Conservation (phyloP, 2,797 vertebrate species). For the Mormyrops boulengeri region DNA sequence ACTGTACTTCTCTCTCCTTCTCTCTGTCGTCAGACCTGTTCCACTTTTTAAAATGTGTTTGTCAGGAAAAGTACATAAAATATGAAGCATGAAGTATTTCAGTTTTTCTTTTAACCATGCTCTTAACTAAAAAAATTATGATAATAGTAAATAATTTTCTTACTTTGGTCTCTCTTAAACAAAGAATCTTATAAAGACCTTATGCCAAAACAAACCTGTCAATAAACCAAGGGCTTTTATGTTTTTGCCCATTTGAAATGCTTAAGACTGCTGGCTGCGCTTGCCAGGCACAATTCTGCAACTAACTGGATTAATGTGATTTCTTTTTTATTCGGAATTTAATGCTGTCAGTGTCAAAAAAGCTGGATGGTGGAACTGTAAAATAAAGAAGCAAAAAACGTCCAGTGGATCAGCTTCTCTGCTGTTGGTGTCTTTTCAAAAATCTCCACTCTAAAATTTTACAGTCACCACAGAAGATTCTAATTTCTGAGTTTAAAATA, state of each 20-base stretch:
- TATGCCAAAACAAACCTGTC: not conserved
- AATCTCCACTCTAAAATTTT: not conserved
- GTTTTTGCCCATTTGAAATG: not conserved
- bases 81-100: not conserved
- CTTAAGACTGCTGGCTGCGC: not conserved
- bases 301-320: not conserved
- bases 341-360: not conserved
- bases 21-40: not conserved
- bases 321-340: not conserved
- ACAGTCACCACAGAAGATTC: not conserved
- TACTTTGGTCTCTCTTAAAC: conserved; percentile 1
- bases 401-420: not conserved
- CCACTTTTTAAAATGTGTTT: not conserved
- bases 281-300: not conserved
- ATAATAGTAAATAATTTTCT: not conserved
- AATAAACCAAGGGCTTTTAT: not conserved
- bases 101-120: not conserved
- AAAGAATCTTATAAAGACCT: not conserved
- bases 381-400: not conserved
- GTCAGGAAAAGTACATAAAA: not conserved
- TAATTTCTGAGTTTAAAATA: not conserved
- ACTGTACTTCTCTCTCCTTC: not conserved
- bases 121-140: not conserved
- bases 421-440: not conserved
- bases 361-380: not conserved